Evolutionary conservation across 2,113 vertebrate genomes (phyloP).

Genomic region (Actenoides lindsayi): DNA sequence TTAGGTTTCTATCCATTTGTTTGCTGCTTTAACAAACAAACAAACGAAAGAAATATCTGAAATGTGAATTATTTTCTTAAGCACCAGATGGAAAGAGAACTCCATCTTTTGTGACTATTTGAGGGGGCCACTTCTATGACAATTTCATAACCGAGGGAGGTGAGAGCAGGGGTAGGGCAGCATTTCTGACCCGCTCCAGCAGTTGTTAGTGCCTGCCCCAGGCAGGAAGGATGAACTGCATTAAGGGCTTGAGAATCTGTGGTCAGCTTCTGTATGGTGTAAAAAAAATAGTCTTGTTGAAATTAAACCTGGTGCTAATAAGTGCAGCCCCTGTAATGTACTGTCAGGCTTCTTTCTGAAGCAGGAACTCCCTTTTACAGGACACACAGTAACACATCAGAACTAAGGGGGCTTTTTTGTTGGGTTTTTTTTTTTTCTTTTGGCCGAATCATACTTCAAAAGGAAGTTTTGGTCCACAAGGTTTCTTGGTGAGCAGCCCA

Average conservation of each 20-base stretch:
- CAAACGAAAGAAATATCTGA: not conserved
- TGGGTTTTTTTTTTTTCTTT: not conserved
- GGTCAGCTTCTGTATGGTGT: not conserved
- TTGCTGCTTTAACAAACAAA: conserved; percentile 28
- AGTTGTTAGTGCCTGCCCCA: not conserved
- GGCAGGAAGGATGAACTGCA: not conserved
- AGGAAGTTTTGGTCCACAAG: not conserved
- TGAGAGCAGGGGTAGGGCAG: not conserved
- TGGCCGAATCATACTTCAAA: not conserved
- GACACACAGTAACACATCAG: not conserved
- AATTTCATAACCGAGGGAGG: not conserved
- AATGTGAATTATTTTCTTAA: conserved; percentile 67
- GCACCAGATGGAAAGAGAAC: conserved; percentile 40
- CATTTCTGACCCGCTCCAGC: not conserved
- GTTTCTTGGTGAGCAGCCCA: not conserved
- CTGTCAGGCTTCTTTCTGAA: conserved; percentile 24
- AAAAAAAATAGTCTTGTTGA: not conserved
- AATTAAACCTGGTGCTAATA: conserved; percentile 54
- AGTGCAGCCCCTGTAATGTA: not conserved
- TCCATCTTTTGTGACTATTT: conserved; percentile 15
- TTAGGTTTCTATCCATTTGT: conserved; percentile 53
- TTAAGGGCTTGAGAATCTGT: not conserved
- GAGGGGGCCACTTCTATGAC: not conserved
- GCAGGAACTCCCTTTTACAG: not conserved
- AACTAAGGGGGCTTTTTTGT: not conserved